Evolutionary conservation across 2,113 vertebrate species (phyloP), one percentile per base, ranked within the genome.

Genomic region (Pagrus major): DNA sequence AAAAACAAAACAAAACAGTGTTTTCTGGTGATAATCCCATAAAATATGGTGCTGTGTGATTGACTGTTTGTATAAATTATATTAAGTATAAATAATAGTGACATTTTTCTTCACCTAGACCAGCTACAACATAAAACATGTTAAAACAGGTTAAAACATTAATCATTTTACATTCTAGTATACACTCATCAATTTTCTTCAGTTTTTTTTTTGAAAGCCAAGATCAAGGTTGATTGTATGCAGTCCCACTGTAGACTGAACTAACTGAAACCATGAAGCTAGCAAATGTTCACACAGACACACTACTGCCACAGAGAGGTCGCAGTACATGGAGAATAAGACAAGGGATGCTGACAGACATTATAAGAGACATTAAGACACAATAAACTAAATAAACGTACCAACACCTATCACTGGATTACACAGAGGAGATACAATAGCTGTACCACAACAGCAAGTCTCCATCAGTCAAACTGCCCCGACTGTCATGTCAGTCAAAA

Each of bases 401-500:
- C 44, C 4, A 51, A 58, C 42, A 56, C 6, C 27, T 5, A 49
- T 23, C 16, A 59, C 1, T 65, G 41, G 41, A 56, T 64, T 37
- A 16, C 25, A 70, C 25, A 70, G 23, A 63, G 3, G 27, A 33
- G 25, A 60, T 44, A 68, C 63, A 29, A 58, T 21, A 64, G 54
- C 0, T 51, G 42, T 29, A 72, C 0, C 0, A 63, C 47, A 76
- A 54, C 29, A 54, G 39, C 49, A 33, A 46, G 47, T 1, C 42
- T 18, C 52, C 33, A 71, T 66, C 46, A 71, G 42, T 59, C 66
- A 71, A 64, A 58, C 66, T 76, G 54, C 55, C 10, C 2, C 52
- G 16, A n/a, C 23, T 68, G 39, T 68, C 56, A 71, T 41, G 20
- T 51, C 49, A 55, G 61, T 65, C 33, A 69, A 60, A 46, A 35